These are phyloP conservation scores for Stomatorhinus walkeri DNA, from an alignment of 2,797 vertebrate species.

Conservation along the genomic window DNA sequence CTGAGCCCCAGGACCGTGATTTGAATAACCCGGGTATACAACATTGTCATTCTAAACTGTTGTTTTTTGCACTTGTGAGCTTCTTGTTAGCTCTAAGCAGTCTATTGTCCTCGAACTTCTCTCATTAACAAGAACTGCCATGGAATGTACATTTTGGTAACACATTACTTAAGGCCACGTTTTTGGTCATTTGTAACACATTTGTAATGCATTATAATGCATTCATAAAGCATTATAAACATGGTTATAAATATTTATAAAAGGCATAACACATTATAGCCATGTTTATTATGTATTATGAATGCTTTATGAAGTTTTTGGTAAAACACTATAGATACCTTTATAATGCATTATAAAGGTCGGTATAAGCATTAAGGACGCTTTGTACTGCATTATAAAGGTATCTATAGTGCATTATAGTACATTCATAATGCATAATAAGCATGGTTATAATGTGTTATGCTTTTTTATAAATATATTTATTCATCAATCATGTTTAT, in stretches of 20 bases:
- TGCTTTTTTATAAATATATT: neutral
- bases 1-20: too few relatives aligned
- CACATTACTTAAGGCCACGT: neutral
- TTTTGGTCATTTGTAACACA: neutral
- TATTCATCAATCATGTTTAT: neutral
- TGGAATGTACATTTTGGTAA: neutral
- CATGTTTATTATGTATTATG: neutral
- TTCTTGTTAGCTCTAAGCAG: neutral
- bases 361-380: neutral
- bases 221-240: neutral
- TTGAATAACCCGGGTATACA: too few relatives aligned
- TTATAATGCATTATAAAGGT: neutral
- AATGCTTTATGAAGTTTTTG: neutral
- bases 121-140: neutral
- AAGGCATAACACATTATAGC: neutral
- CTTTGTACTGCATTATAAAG: neutral
- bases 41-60: neutral
- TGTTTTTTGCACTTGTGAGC: neutral
- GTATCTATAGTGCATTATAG: neutral
- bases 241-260: neutral
- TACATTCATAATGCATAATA: neutral
- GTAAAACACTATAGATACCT: neutral
- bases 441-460: neutral
- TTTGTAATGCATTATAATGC: neutral
- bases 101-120: neutral